Percentiles rank a stretch among this genome's conserved stretches.
phyloP scores from a whole-genome alignment of 2,797 vertebrate species.

The Valencia hispanica region DNA sequence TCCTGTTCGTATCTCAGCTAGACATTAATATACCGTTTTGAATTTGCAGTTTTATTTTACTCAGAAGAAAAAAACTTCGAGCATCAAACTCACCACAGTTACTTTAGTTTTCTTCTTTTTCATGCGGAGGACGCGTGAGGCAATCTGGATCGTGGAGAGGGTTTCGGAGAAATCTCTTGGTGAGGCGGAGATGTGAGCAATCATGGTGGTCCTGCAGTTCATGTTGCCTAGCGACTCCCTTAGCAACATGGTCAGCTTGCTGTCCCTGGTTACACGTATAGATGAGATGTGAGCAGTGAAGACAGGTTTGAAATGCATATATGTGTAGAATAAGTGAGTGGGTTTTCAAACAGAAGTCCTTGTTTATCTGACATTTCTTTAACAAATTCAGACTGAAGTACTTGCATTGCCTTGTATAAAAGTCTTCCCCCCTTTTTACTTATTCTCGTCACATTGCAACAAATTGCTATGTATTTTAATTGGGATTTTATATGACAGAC shows the following conservation, averaged over 20 bases:
- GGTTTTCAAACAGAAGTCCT: slow-evolving; percentile 24
- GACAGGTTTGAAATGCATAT: slow-evolving; percentile 37
- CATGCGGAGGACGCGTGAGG: slow-evolving; percentile 94
- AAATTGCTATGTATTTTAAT: not conserved
- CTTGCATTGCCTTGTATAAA: not conserved
- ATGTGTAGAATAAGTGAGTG: slow-evolving; percentile 25
- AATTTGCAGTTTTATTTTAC: not conserved
- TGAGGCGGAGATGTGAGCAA: slow-evolving; percentile 95
- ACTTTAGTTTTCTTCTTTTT: slow-evolving; percentile 99
- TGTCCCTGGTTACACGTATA: slow-evolving; percentile 87
- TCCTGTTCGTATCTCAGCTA: not conserved
- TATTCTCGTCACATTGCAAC: not conserved
- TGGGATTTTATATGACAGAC: no score
- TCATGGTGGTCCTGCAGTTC: slow-evolving; percentile 99
- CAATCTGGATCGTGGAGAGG: slow-evolving; percentile 96
- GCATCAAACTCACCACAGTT: slow-evolving; percentile 77
- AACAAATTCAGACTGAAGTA: slow-evolving; percentile 1
- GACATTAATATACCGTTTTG: not conserved
- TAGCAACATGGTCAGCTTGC: slow-evolving; percentile 99
- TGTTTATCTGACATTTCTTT: slow-evolving; percentile 24
- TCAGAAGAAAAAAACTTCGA: not conserved
- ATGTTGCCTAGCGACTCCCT: slow-evolving; percentile 98
- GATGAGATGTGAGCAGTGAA: slow-evolving; percentile 47
- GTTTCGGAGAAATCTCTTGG: slow-evolving; percentile 94
- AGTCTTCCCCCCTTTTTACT: not conserved